Evolutionary conservation across 2,888 invertebrate species (phyloP).

Genomic region (Minunthozetes semirufus): DNA sequence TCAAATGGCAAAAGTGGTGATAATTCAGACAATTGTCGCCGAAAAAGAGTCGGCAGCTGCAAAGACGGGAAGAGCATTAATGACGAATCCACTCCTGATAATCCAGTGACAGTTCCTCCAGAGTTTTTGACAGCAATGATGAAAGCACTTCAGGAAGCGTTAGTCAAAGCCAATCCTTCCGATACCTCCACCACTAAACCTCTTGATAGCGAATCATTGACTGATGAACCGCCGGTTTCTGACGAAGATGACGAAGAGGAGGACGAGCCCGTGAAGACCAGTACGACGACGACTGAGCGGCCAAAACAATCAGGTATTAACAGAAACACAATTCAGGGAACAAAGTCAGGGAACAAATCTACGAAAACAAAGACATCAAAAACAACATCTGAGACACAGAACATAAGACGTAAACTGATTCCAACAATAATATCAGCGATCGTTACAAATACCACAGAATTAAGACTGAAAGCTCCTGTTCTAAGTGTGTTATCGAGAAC

Average conservation of each 20-base stretch:
- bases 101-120: conserved; percentile 28
- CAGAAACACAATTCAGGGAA: conserved; percentile 4
- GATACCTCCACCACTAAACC: background rate
- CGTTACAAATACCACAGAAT: conserved; percentile 25
- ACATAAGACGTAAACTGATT: conserved; percentile 23
- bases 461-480: conserved; percentile 32
- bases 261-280: background rate
- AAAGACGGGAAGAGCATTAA: too few species aligned
- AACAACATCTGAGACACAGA: background rate
- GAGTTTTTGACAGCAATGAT: conserved; percentile 33
- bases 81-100: background rate
- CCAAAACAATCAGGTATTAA: background rate
- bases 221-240: background rate
- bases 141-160: conserved; percentile 32
- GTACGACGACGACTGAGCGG: background rate
- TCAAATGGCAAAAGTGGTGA: background rate
- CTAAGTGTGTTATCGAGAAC: conserved; percentile 26
- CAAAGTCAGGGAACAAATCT: conserved; percentile 26
- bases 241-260: conserved; percentile 16
- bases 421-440: conserved; percentile 27
- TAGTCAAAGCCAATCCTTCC: conserved; percentile 15
- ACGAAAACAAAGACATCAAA: conserved; percentile 9
- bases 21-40: background rate
- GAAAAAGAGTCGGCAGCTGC: background rate
- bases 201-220: background rate